phyloP scores from a whole-genome alignment of 2,888 invertebrate genomes.

The Encarsia formosa region DNA sequence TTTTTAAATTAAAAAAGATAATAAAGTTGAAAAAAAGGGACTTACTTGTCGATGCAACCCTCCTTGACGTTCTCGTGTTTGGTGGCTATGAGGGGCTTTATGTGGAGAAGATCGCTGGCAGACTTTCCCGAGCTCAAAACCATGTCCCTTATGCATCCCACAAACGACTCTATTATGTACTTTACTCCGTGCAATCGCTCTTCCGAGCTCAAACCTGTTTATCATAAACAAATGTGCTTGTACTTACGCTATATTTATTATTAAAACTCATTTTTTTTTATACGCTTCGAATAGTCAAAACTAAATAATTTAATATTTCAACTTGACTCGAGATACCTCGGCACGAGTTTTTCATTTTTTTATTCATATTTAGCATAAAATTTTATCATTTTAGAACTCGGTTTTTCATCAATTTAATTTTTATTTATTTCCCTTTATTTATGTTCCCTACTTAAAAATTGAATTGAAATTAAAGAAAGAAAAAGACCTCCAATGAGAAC shows the following conservation, averaged over 20 bases:
- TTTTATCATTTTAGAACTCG: no score
- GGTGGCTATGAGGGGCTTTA: slow-evolving; percentile 78
- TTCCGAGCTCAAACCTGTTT: slow-evolving; percentile 68
- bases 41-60: slow-evolving; percentile 75
- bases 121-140: slow-evolving; percentile 81
- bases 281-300: no score
- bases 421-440: no score
- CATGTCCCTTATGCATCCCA: slow-evolving; percentile 86
- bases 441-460: no score
- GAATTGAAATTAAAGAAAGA: no score
- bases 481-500: slow-evolving; percentile 87
- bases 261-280: no score
- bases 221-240: neutral
- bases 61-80: slow-evolving; percentile 87
- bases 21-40: slow-evolving; percentile 5
- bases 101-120: slow-evolving; percentile 75
- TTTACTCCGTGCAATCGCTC: slow-evolving; percentile 85
- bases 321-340: no score
- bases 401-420: no score
- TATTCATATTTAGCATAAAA: no score
- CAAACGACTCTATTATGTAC: slow-evolving; percentile 89
- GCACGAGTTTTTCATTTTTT: no score
- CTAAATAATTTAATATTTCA: no score
- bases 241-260: neutral
- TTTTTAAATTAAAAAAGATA: neutral